Evolutionary conservation across 2,113 vertebrate genomes (phyloP), one percentile per base, ranked within the genome.

Genomic region (Elephantulus edwardii): DNA sequence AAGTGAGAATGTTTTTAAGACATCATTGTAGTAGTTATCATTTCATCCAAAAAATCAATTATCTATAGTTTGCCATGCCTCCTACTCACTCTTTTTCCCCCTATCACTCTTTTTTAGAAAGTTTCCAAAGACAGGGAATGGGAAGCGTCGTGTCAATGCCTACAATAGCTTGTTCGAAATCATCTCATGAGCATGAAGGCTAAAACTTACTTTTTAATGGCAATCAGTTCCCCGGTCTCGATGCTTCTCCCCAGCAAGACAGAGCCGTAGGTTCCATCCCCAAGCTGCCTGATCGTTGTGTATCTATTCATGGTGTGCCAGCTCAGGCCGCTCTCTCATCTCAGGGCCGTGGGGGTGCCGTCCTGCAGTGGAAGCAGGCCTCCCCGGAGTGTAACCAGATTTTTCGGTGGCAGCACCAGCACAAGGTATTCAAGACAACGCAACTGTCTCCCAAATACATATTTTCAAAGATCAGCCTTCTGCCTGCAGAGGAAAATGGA

Each of bases 201-300:
- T 48, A 72, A 77, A 28, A 97, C 98, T 98, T 96, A 99, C 99
- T 98, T 99, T 97, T 99, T 99, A 97, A 99, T 99, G 91, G 99
- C 99, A 64, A 99, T 99, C 35, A 99, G 97, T 93, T 99, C 99
- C 91, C 99, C 99, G n/a, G 98, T 99, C 95, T 99, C 99, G 87
- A 98, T 97, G 96, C 98, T 99, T 95, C 98, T 98, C 91, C 99
- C 98, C 66, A 99, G 98, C 93, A 99, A 98, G 95, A 99, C 99
- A 28, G 99, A 99, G 96, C 99, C 99, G 0, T 99, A 99, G 90
- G 99, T 99, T 60, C 99, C 99, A 96, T 99, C 99, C 88, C 99
- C 99, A 3, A 99, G 98, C 97, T 99, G 99, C 97, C 97, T 98
- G 97, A 99, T 98, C 7, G 97, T 98, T 40, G 98, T 98, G 96